A percentile compares a stretch with the other conserved stretches of the same genome.
Evolutionary conservation across 2,888 invertebrate species (phyloP).

Genomic region (Lochmaea capreae): DNA sequence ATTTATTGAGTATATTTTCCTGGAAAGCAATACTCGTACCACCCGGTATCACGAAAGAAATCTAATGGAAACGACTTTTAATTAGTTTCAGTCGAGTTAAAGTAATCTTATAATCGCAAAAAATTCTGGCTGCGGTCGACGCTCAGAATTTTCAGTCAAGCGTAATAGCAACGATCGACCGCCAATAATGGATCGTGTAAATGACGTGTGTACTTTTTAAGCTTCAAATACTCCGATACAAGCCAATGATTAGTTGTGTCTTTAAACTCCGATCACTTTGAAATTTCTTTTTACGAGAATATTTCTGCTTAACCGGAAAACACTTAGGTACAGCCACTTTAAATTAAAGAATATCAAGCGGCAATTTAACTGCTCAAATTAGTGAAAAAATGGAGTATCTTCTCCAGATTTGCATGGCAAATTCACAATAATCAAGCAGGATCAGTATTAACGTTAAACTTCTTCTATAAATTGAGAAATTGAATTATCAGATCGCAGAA

Average conservation of each 20-base stretch:
- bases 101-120: slow-evolving; percentile 60
- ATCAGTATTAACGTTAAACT: slow-evolving; percentile 18
- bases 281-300: neutral
- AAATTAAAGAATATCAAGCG: too few relatives aligned
- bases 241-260: slow-evolving; percentile 8
- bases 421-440: too few relatives aligned
- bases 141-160: slow-evolving; percentile 62
- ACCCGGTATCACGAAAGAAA: slow-evolving; percentile 32
- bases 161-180: slow-evolving; percentile 57
- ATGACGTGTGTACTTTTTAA: slow-evolving; percentile 51
- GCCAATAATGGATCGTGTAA: slow-evolving; percentile 62
- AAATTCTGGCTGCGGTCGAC: slow-evolving; percentile 47
- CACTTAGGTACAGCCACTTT: too few relatives aligned
- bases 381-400: too few relatives aligned
- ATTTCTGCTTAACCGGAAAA: too few relatives aligned
- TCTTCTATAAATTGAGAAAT: slow-evolving; percentile 14
- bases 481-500: slow-evolving; percentile 12
- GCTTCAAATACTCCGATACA: slow-evolving; percentile 5
- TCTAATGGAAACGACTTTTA: slow-evolving; percentile 64
- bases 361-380: too few relatives aligned
- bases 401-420: too few relatives aligned
- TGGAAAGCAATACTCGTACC: neutral
- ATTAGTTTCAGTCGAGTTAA: slow-evolving; percentile 65
- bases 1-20: neutral
- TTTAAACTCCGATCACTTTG: neutral